Base-by-base conservation (phyloP, 2,797 vertebrate species). In the Echeneis naucrates region DNA sequence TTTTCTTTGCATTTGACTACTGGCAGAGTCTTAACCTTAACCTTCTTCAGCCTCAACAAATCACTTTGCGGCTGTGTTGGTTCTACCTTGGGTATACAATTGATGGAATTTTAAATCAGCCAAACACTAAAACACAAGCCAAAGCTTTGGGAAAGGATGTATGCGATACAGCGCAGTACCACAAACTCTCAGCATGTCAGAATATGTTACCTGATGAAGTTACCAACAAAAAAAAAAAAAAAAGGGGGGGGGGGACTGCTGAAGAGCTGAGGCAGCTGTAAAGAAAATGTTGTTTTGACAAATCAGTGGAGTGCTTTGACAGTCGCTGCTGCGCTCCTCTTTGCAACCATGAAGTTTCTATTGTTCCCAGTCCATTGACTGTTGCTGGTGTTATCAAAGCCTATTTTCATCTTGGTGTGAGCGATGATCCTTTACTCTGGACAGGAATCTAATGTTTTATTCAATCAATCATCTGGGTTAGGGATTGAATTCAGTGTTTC, bases 271-370 rank as follows among this genome's bases (percentile, higher is more conserved):
- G 35, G 65, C 47, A 33, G 63, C 50, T 38, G 56, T 44, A 50
- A n/a, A 48, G 71, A 69, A 75, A 66, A 66, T 42, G 69, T 51
- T 84, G 68, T 81, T 88, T 72, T 79, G 84, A 86, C 69, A 77
- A 72, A 75, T 72, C 78, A 75, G 74, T 9, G 27, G 52, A 75
- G 65, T 21, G 73, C 81, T 80, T 45, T 74, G 75, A 84, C 73
- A 68, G 64, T 52, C 21, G 9, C 71, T 4, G 60, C 71, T 58
- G 70, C 60, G 78, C 56, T 70, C 50, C 74, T 81, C 77, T 69
- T 44, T 75, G 58, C 60, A 55, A 48, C 58, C 38, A 6, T 10
- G 32, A 58, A 62, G 66, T 74, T 69, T 59, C 64, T 64, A 64
- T 79, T 75, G 68, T 81, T 80, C 52, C 48, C 48, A n/a, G 57